Conservation (phyloP, 2,797 vertebrate genomes). For the Liasis olivaceus region DNA sequence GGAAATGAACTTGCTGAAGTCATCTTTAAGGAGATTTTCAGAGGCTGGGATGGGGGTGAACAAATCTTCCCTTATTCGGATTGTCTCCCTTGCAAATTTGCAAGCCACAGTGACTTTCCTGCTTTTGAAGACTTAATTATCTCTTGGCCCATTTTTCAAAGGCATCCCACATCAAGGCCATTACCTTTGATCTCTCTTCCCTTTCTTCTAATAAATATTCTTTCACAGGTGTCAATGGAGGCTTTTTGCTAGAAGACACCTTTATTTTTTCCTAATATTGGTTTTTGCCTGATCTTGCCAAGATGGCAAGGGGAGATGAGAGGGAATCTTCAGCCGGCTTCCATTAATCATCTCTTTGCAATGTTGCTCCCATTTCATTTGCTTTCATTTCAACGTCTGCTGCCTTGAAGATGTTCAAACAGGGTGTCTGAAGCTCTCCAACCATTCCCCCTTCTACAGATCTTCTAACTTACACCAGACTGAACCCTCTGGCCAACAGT, state of each 20-base stretch:
- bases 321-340: background rate
- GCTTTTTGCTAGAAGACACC: background rate
- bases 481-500: too few species aligned
- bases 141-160: slow-evolving; percentile 49
- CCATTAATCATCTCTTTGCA: background rate
- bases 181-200: slow-evolving; percentile 9
- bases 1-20: background rate
- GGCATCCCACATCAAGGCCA: background rate
- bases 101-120: slow-evolving; percentile 3
- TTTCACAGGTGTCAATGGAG: background rate
- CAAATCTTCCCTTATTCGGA: background rate
- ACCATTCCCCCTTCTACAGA: too few species aligned
- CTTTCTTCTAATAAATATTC: slow-evolving; percentile 14
- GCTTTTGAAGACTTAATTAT: slow-evolving; percentile 46
- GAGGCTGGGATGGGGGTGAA: background rate
- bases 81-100: background rate
- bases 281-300: background rate
- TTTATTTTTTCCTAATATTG: slow-evolving; percentile 11
- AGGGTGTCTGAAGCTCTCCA: too few species aligned
- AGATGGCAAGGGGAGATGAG: background rate
- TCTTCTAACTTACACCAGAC: background rate
- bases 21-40: slow-evolving; percentile 4
- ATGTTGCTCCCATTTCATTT: background rate
- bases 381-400: too few species aligned
- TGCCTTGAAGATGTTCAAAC: background rate